Evolutionary conservation across 2,888 invertebrate species (phyloP).

Genomic region (Teinopalpus imperialis): DNA sequence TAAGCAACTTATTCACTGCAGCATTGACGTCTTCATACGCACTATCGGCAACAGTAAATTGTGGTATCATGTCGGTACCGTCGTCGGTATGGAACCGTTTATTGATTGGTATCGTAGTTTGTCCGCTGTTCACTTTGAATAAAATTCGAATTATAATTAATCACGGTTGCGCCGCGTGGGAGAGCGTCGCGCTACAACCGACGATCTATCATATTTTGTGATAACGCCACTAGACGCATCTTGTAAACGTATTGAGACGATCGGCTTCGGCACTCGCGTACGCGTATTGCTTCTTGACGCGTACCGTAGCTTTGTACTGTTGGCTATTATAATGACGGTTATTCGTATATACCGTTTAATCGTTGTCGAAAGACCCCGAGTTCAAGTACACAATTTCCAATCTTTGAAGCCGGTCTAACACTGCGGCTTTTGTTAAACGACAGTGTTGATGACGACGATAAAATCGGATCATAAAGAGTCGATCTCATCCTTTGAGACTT

Average conservation of each 20-base stretch:
- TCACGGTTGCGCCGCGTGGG: constrained; percentile 77
- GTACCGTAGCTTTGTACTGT: constrained; percentile 25
- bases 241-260: constrained; percentile 69
- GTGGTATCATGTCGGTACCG: constrained; percentile 77
- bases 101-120: constrained; percentile 81
- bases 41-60: constrained; percentile 75
- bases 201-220: constrained; percentile 82
- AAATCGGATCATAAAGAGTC: constrained; percentile 68
- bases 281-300: constrained; percentile 46
- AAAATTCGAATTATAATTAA: constrained; percentile 83
- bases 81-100: constrained; percentile 80
- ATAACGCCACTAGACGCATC: constrained; percentile 78
- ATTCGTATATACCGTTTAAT: constrained; percentile 25
- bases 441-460: constrained; percentile 64
- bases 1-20: constrained; percentile 58
- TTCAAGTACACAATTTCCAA: constrained; percentile 47
- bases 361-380: constrained; percentile 29
- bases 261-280: constrained; percentile 60
- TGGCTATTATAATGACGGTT: constrained; percentile 23
- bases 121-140: constrained; percentile 81
- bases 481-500: constrained; percentile 65
- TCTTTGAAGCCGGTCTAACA: constrained; percentile 38
- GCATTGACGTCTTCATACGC: constrained; percentile 76
- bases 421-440: constrained; percentile 53
- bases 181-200: constrained; percentile 70